Percentiles rank a stretch among this genome's conserved stretches.
These are phyloP conservation scores for Hippoglossus hippoglossus DNA, from an alignment of 2,797 vertebrate genomes.

Conservation along the genomic window DNA sequence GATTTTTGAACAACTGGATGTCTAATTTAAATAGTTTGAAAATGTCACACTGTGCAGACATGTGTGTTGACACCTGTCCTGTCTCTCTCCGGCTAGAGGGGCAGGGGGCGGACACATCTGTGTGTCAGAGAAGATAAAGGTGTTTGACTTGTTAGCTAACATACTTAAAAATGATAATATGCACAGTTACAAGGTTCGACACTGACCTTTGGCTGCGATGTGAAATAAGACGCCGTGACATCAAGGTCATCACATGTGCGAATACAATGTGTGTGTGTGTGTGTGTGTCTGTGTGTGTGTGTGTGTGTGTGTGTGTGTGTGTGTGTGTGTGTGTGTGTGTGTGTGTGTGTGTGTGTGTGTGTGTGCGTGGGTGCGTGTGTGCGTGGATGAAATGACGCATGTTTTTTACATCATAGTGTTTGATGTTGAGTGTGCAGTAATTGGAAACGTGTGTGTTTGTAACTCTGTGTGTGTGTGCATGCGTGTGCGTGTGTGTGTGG, in stretches of 20 bases:
- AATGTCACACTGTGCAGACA: constrained; percentile 37
- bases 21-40: constrained; percentile 39
- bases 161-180: constrained; percentile 21
- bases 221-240: no score
- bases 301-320: constrained; percentile 14
- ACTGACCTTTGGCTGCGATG: no score
- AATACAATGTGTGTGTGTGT: constrained; percentile 40
- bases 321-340: no score
- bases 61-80: constrained; percentile 5
- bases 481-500: constrained; percentile 21
- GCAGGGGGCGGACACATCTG: not conserved
- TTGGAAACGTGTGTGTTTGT: constrained; percentile 52
- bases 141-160: constrained; percentile 15
- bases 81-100: constrained; percentile 44
- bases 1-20: not conserved
- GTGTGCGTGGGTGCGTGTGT: no score
- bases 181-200: not conserved
- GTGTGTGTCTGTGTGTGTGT: constrained; percentile 14
- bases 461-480: constrained; percentile 32
- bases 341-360: no score
- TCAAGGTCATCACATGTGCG: not conserved
- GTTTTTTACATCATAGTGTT: constrained; percentile 46
- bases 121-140: constrained; percentile 27
- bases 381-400: constrained; percentile 28
- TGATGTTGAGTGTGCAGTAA: constrained; percentile 64